phyloP scores from a whole-genome alignment of 2,888 invertebrate species.

The Drosophila nigricruria region DNA sequence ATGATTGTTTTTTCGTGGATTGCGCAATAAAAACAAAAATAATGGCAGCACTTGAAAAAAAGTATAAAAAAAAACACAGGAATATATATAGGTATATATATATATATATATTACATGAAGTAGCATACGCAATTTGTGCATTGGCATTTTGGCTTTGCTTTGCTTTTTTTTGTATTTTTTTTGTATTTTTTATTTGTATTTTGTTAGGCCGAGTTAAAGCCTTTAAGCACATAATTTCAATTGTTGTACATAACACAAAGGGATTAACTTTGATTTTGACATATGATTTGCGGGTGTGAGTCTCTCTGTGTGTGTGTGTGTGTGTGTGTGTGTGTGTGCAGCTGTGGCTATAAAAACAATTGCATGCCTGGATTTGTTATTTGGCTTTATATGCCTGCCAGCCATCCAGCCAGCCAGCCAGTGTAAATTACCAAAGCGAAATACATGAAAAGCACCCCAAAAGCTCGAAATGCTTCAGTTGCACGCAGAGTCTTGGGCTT shows the following conservation, averaged over 20 bases:
- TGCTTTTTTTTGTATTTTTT: neutral
- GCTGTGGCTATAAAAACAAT: conserved; percentile 28
- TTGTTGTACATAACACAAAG: conserved; percentile 78
- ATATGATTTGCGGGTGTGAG: conserved; percentile 62
- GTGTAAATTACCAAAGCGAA: conserved; percentile 33
- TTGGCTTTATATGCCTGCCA: conserved; percentile 29
- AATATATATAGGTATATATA: conserved; percentile 16
- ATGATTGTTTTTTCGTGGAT: conserved; percentile 75
- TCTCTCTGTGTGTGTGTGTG: neutral
- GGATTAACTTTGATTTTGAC: conserved; percentile 82
- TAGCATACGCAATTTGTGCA: conserved; percentile 77
- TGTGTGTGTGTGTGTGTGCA: conserved; percentile 19
- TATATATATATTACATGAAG: conserved; percentile 34
- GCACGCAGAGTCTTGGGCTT: conserved; percentile 35
- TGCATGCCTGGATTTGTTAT: conserved; percentile 22
- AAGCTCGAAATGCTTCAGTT: conserved; percentile 22
- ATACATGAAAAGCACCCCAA: conserved; percentile 14
- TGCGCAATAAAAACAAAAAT: conserved; percentile 76
- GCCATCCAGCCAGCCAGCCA: conserved; percentile 13
- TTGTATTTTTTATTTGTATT: conserved; percentile 49
- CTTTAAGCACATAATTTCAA: conserved; percentile 81
- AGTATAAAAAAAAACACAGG: conserved; percentile 6
- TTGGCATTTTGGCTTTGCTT: conserved; percentile 51
- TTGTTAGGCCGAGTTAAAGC: conserved; percentile 72
- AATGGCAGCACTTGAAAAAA: conserved; percentile 64